Evolutionary conservation across 64 coral and sea anemone species (phyloP).

Genomic region (Montipora cactus): DNA sequence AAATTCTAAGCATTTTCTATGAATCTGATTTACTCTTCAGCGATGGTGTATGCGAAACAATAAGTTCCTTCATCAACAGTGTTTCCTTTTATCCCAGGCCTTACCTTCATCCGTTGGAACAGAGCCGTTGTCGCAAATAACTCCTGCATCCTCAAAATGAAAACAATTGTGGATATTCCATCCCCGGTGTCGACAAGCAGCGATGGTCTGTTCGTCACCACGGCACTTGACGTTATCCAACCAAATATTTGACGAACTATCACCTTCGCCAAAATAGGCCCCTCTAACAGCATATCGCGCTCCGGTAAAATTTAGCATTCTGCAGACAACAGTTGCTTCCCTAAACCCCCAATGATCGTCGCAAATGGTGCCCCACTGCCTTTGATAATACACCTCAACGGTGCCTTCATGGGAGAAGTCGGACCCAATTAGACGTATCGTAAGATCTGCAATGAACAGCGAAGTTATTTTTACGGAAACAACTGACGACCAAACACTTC

Average conservation of each 20-base stretch:
- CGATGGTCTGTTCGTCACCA: slow-evolving; percentile 54
- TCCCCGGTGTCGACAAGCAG: slow-evolving; percentile 11
- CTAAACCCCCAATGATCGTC: slow-evolving; percentile 57
- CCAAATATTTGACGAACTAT: slow-evolving; percentile 51
- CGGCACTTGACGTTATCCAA: slow-evolving; percentile 68
- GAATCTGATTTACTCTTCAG: too few relatives aligned
- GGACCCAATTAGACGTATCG: slow-evolving; percentile 63
- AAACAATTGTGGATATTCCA: slow-evolving; percentile 66
- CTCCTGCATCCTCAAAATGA: slow-evolving; percentile 68
- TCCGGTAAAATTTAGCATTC: slow-evolving; percentile 71
- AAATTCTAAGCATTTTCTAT: too few relatives aligned
- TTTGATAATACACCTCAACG: slow-evolving; percentile 75
- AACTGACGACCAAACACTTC: too few relatives aligned
- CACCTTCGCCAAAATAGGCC: slow-evolving; percentile 52
- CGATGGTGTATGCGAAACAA: too few relatives aligned
- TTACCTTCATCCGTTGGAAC: slow-evolving; percentile 17
- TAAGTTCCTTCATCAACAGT: too few relatives aligned
- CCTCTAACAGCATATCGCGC: slow-evolving; percentile 11
- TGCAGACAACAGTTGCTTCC: slow-evolving; percentile 75
- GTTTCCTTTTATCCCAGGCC: too few relatives aligned
- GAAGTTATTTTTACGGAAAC: background rate
- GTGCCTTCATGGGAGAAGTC: slow-evolving; percentile 66
- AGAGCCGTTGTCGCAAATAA: slow-evolving; percentile 32
- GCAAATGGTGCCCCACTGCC: slow-evolving; percentile 80
- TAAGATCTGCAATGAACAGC: background rate